These are phyloP conservation scores for Coluber constrictor DNA, from an alignment of 2,797 vertebrate species.

Conservation along the genomic window DNA sequence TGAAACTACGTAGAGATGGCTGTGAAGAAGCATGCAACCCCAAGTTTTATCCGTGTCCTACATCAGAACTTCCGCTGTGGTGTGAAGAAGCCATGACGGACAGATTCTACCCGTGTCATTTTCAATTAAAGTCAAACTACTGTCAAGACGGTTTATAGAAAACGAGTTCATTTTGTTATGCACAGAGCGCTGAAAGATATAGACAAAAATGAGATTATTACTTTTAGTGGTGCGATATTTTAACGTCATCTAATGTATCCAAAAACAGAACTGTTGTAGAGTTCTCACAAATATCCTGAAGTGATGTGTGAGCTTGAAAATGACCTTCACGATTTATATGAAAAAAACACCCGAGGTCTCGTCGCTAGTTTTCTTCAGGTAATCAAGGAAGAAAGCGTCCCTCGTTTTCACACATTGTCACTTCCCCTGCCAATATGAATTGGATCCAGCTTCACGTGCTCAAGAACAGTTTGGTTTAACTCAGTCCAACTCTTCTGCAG, in stretches of 20 bases:
- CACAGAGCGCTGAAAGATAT: not conserved
- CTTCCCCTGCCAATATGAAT: not conserved
- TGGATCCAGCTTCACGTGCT: not conserved
- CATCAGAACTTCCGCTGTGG: not conserved
- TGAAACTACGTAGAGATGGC: not conserved
- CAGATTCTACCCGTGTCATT: not conserved
- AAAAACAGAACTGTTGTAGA: not conserved
- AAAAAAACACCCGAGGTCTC: not conserved
- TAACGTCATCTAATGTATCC: not conserved
- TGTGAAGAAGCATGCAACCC: not conserved
- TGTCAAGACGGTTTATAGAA: not conserved
- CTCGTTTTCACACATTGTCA: not conserved
- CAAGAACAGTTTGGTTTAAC: not conserved
- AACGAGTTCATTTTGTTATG: not conserved
- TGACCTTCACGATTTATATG: not conserved
- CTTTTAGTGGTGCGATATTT: not conserved
- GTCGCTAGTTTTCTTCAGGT: not conserved
- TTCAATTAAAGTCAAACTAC: not conserved
- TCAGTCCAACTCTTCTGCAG: not conserved
- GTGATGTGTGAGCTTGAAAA: not conserved
- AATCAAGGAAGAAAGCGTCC: not conserved
- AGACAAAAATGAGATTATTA: not conserved
- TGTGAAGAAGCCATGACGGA: not conserved
- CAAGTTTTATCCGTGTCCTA: not conserved
- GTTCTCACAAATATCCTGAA: not conserved